A percentile compares a stretch with the other conserved stretches of the same genome.
Conservation (phyloP, 2,888 invertebrate species). For the Drosophila emarginata region DNA sequence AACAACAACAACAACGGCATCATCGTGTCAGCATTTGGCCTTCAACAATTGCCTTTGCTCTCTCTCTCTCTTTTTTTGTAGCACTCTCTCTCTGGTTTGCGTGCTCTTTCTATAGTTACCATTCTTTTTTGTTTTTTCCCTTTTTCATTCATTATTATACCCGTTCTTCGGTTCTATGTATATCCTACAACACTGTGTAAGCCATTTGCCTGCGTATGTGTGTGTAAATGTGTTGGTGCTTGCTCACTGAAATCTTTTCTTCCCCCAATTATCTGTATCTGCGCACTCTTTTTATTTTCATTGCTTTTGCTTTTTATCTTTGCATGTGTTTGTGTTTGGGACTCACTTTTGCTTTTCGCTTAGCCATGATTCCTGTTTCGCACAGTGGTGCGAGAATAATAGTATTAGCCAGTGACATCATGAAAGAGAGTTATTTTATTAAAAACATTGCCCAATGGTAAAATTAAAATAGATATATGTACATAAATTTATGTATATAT, state of each 20-base stretch:
- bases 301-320: conserved; percentile 45
- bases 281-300: conserved; percentile 33
- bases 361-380: conserved; percentile 34
- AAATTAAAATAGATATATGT: no score
- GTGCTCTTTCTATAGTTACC: conserved; percentile 18
- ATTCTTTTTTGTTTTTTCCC: conserved; percentile 14
- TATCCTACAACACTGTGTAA: background rate
- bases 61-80: conserved; percentile 15
- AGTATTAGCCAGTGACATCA: background rate
- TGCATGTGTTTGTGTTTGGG: conserved; percentile 23
- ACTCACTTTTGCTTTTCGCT: conserved; percentile 65
- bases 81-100: conserved; percentile 12
- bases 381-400: conserved; percentile 5
- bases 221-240: conserved; percentile 20
- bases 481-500: no score
- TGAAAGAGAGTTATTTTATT: background rate
- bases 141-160: conserved; percentile 37
- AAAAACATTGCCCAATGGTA: background rate
- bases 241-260: conserved; percentile 27
- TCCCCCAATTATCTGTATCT: conserved; percentile 28
- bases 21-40: conserved; percentile 36
- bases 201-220: conserved; percentile 42
- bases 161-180: conserved; percentile 41
- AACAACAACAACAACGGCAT: conserved; percentile 13
- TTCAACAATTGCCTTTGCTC: conserved; percentile 40